Evolutionary conservation across 2,888 invertebrate genomes (phyloP).

Genomic region (Hermaeophaga mercurialis): DNA sequence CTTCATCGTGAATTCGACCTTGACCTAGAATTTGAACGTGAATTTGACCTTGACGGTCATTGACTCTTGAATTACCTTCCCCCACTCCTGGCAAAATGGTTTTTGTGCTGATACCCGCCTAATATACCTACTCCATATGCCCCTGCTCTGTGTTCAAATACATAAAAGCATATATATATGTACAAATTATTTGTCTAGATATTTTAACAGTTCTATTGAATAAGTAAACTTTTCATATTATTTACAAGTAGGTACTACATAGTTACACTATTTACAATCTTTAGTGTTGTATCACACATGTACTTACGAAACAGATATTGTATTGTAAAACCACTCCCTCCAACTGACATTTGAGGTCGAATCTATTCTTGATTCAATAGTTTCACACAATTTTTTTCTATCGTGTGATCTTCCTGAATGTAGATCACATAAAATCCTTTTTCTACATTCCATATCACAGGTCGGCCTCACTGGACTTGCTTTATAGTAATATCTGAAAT

Average conservation of each 20-base stretch:
- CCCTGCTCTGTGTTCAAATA: too few species aligned
- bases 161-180: too few species aligned
- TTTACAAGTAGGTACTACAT: background rate
- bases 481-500: conserved; percentile 85
- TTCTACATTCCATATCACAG: conserved; percentile 86
- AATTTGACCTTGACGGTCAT: too few species aligned
- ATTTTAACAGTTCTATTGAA: too few species aligned
- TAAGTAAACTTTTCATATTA: too few species aligned
- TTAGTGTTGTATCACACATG: too few species aligned
- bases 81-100: too few species aligned
- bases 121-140: too few species aligned
- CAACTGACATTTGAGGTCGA: conserved; percentile 76
- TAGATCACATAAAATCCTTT: conserved; percentile 83
- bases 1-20: too few species aligned
- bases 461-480: conserved; percentile 81
- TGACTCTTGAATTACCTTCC: too few species aligned
- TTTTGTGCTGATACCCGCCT: too few species aligned
- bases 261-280: background rate
- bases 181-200: background rate
- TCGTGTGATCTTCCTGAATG: conserved; percentile 88
- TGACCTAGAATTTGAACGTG: too few species aligned
- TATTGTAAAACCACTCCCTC: conserved; percentile 88
- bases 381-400: conserved; percentile 79
- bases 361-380: conserved; percentile 83
- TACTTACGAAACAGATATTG: conserved; percentile 87